These are phyloP conservation scores for Mixornis gularis DNA, from an alignment of 2,113 vertebrate genomes.

Conservation along the genomic window DNA sequence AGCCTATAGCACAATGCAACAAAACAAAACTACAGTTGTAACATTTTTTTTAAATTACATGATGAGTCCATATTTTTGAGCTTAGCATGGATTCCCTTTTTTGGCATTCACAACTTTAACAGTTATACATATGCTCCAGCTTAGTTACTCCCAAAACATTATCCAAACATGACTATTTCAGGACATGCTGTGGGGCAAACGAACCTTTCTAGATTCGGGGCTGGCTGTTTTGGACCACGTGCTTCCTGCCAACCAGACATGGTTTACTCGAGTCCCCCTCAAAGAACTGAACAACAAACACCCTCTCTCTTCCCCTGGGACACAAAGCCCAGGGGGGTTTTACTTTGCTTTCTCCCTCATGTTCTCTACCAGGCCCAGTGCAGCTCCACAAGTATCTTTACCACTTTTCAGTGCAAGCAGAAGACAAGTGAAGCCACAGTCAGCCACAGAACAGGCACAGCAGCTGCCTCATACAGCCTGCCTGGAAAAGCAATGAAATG, in stretches of 20 bases:
- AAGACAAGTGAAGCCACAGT: not conserved
- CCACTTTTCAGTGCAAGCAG: not conserved
- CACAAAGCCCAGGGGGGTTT: not conserved
- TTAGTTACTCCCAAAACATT: not conserved
- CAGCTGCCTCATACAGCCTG: not conserved
- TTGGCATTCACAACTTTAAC: not conserved
- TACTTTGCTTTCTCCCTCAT: not conserved
- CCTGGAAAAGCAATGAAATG: not conserved
- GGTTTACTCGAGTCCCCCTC: not conserved
- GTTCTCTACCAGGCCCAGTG: not conserved
- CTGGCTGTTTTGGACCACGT: accelerated
- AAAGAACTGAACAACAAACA: not conserved
- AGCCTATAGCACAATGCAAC: not conserved
- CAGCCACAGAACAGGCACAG: not conserved
- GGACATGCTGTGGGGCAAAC: not conserved
- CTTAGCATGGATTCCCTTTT: not conserved
- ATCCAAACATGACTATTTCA: not conserved
- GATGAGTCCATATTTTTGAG: not conserved
- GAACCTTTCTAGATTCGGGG: not conserved
- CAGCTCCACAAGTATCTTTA: not conserved
- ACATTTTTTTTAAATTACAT: not conserved
- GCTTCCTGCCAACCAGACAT: not conserved
- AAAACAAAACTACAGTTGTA: not conserved
- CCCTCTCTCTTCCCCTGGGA: not conserved
- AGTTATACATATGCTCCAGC: not conserved